These are phyloP conservation scores for Micrasema minimum DNA, from an alignment of 1,140 invertebrate genomes.

Conservation along the genomic window DNA sequence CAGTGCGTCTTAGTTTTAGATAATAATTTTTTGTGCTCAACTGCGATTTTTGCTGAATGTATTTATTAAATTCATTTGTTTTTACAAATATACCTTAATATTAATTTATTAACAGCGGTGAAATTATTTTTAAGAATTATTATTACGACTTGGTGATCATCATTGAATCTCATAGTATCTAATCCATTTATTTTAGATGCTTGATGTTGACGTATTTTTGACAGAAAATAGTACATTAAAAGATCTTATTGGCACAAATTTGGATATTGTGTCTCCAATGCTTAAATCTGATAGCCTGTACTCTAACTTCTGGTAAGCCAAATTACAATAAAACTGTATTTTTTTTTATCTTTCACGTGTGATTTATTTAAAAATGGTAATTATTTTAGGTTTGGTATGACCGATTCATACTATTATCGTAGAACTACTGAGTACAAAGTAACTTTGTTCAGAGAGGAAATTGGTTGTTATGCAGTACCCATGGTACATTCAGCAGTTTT, in stretches of 20 bases:
- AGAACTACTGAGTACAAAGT: constrained; percentile 88
- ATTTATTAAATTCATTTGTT: no score
- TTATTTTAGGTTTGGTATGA: constrained; percentile 92
- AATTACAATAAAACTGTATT: no score
- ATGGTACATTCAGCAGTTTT: constrained; percentile 94
- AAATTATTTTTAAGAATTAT: no score
- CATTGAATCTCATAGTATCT: no score
- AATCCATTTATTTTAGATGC: constrained; percentile 71
- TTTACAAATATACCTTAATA: no score
- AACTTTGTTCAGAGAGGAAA: constrained; percentile 78
- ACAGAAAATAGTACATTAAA: constrained; percentile 77
- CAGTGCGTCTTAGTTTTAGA: no score
- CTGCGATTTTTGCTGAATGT: no score
- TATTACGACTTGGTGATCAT: no score
- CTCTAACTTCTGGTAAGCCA: constrained; percentile 97
- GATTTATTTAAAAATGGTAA: background rate
- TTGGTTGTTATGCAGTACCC: constrained; percentile 86
- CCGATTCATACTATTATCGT: constrained; percentile 86
- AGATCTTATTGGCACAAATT: constrained; percentile 74
- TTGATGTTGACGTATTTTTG: constrained; percentile 90
- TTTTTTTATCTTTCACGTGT: background rate
- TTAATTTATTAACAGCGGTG: no score
- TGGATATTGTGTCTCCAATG: constrained; percentile 83
- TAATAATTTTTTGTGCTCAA: no score
- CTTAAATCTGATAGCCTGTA: constrained; percentile 87